Percentiles rank a stretch among this genome's conserved stretches.
These are phyloP conservation scores for Virgularia gustaviana DNA, from an alignment of 92 coral and sea anemone species.

Conservation along the genomic window DNA sequence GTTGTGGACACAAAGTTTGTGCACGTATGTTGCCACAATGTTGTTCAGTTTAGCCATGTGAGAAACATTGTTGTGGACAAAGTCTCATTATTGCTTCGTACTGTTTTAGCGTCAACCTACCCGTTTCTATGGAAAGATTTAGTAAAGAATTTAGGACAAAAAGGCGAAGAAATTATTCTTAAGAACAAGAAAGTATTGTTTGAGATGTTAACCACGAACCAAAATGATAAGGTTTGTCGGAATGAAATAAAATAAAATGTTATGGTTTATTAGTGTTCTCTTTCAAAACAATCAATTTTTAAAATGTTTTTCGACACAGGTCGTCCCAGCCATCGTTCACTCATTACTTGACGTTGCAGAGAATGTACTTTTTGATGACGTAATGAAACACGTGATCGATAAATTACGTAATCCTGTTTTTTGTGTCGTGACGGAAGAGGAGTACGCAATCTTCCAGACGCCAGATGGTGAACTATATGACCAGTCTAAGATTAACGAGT, in stretches of 20 bases:
- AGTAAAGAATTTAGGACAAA: neutral
- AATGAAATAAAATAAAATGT: neutral
- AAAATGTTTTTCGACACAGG: neutral
- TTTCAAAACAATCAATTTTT: no score
- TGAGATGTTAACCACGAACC: neutral
- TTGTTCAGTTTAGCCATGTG: no score
- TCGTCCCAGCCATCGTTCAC: constrained; percentile 60
- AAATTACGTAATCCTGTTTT: constrained; percentile 49
- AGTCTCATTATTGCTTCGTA: no score
- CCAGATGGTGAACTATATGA: constrained; percentile 74
- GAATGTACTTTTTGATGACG: constrained; percentile 21
- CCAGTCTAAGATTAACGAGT: constrained; percentile 60
- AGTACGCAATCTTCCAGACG: constrained; percentile 69
- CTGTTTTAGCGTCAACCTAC: neutral
- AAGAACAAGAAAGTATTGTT: constrained; percentile 8
- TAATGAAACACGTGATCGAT: constrained; percentile 40
- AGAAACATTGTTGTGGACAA: no score
- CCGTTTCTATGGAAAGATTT: constrained; percentile 15
- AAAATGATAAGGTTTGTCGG: constrained; percentile 17
- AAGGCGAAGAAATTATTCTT: constrained; percentile 1
- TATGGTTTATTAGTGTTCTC: neutral
- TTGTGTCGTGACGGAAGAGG: constrained; percentile 67
- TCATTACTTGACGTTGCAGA: constrained; percentile 17
- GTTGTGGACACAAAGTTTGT: no score
- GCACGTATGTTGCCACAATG: no score